phyloP scores from a whole-genome alignment of 2,888 invertebrate species.

The Entomobrya proxima region DNA sequence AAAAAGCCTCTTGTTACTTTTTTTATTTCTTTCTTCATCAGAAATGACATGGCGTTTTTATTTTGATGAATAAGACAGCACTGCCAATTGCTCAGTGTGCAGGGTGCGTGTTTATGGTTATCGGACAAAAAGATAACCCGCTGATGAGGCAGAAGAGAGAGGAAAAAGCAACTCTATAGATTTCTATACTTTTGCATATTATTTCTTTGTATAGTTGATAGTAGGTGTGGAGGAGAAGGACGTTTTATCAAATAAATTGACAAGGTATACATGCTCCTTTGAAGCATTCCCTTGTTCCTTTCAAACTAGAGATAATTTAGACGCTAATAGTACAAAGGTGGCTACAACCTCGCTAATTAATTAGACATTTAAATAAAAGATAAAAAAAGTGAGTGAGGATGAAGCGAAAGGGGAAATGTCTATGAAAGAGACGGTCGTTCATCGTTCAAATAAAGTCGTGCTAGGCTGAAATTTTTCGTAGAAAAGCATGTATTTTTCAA shows the following conservation, averaged over 20 bases:
- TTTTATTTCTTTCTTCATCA: slow-evolving; percentile 32
- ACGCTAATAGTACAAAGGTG: neutral
- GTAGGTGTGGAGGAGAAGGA: no score
- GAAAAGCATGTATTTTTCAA: no score
- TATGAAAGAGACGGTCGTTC: neutral
- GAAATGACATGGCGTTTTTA: slow-evolving; percentile 19
- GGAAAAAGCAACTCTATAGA: neutral
- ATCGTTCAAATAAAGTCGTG: no score
- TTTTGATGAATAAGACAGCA: no score
- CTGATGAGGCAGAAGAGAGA: neutral
- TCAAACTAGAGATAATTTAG: neutral
- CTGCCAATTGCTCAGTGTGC: no score
- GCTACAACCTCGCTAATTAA: slow-evolving; percentile 8
- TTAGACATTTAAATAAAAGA: neutral
- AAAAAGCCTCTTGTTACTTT: neutral
- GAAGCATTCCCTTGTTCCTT: no score
- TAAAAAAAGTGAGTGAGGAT: neutral
- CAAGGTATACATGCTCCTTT: no score
- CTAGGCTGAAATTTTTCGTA: no score
- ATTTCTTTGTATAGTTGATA: no score
- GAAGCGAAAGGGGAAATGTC: neutral
- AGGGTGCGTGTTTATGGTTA: no score
- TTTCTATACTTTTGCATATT: no score
- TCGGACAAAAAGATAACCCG: neutral
- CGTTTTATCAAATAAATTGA: no score